Conservation (phyloP, 2,113 vertebrate genomes). For the Strix aluco region DNA sequence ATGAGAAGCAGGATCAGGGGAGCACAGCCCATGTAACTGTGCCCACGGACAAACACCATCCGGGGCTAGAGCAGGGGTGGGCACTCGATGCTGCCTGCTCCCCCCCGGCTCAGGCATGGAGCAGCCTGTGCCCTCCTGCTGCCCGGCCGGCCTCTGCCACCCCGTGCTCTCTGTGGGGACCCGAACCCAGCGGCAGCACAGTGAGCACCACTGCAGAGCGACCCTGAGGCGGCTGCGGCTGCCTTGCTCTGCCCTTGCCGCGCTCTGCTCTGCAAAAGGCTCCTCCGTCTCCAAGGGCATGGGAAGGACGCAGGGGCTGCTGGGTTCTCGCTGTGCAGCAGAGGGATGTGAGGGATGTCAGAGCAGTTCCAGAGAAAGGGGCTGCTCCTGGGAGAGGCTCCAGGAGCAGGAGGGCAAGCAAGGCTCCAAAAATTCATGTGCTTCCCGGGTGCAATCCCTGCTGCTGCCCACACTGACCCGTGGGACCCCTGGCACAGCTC, state of each 20-base stretch:
- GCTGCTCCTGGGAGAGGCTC: not conserved
- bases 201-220: fast-evolving
- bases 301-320: not conserved
- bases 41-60: not conserved
- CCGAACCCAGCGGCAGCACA: fast-evolving
- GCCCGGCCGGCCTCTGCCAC: not conserved
- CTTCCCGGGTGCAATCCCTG: not conserved
- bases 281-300: not conserved
- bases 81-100: not conserved
- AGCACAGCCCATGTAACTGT: fast-evolving
- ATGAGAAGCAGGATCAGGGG: not conserved
- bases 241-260: not conserved
- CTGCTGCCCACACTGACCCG: fast-evolving
- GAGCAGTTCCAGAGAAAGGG: not conserved
- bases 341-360: not conserved
- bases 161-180: not conserved
- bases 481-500: not conserved
- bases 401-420: fast-evolving
- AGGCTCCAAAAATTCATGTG: fast-evolving
- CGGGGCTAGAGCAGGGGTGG: not conserved
- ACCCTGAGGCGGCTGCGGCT: fast-evolving
- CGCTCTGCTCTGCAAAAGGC: not conserved
- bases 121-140: not conserved
- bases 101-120: fast-evolving
- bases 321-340: fast-evolving